Percentiles rank a stretch among this genome's conserved stretches.
Evolutionary conservation across 2,888 invertebrate species (phyloP).

Genomic region (Scaptodrosophila latifasciaeformis): DNA sequence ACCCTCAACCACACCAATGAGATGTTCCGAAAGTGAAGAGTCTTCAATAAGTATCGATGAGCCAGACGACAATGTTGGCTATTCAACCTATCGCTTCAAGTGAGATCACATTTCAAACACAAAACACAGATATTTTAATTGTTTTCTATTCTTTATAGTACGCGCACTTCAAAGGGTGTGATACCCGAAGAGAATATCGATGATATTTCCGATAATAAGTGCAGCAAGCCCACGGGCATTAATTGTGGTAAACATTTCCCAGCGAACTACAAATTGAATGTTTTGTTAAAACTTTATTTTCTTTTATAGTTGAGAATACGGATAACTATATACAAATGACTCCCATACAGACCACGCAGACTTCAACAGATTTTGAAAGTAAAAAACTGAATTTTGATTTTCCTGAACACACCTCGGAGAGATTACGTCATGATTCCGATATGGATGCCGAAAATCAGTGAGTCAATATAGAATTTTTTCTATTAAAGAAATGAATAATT

Average conservation of each 20-base stretch:
- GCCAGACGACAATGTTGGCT: constrained; percentile 77
- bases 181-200: constrained; percentile 81
- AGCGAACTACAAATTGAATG: too few relatives aligned
- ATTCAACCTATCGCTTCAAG: constrained; percentile 65
- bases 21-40: constrained; percentile 82
- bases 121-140: not conserved
- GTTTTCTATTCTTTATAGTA: constrained; percentile 29
- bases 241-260: too few relatives aligned
- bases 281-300: constrained; percentile 1
- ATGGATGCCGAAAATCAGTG: constrained; percentile 44
- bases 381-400: constrained; percentile 37
- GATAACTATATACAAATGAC: constrained; percentile 54
- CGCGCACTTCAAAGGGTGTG: constrained; percentile 70
- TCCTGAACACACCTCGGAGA: constrained; percentile 51
- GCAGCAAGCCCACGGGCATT: constrained; percentile 9
- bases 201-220: constrained; percentile 68
- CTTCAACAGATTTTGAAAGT: too few relatives aligned
- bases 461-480: constrained; percentile 19
- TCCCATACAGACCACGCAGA: constrained; percentile 44
- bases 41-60: constrained; percentile 82
- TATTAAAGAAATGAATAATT: not conserved
- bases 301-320: constrained; percentile 15
- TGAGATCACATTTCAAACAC: constrained; percentile 35
- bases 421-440: constrained; percentile 34
- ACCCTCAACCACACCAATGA: constrained; percentile 77